Evolutionary conservation across 1,140 invertebrate genomes (phyloP).

Genomic region (Lordiphosa stackelbergi): DNA sequence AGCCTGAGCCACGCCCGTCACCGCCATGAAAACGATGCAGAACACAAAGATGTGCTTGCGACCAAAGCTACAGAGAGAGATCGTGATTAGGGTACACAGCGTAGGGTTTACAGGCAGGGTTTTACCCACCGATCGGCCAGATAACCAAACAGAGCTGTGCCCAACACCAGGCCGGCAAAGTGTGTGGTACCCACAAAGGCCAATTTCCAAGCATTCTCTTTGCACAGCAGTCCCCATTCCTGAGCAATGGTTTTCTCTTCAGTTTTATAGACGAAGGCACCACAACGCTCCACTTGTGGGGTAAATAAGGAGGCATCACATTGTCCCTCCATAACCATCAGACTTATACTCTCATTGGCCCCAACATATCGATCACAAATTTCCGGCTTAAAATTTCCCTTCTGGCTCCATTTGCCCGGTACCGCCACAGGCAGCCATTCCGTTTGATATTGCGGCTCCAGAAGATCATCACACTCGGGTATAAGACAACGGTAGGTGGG

Average conservation of each 20-base stretch:
- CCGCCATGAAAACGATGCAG: constrained; percentile 79
- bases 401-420: constrained; percentile 65
- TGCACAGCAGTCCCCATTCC: constrained; percentile 81
- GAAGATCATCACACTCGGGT: constrained; percentile 78
- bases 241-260: constrained; percentile 80
- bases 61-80: constrained; percentile 78
- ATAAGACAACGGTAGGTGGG: constrained; percentile 79
- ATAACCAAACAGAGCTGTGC: constrained; percentile 80
- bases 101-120: not conserved
- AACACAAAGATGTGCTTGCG: constrained; percentile 80
- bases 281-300: constrained; percentile 66
- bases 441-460: constrained; percentile 62
- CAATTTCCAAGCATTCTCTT: constrained; percentile 81
- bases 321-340: not conserved
- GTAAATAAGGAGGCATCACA: constrained; percentile 70
- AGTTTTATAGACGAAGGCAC: constrained; percentile 78
- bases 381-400: constrained; percentile 58
- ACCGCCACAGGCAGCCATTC: constrained; percentile 77
- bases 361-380: constrained; percentile 49
- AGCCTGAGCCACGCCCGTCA: constrained; percentile 79
- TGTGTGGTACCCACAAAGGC: constrained; percentile 82
- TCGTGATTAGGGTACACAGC: not conserved
- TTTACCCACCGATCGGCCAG: constrained; percentile 80
- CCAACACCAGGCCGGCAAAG: constrained; percentile 81
- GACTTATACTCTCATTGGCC: constrained; percentile 12